A percentile compares a stretch with the other conserved stretches of the same genome.
Evolutionary conservation across 1,140 invertebrate species (phyloP).

Genomic region (Vanessa tameamea): DNA sequence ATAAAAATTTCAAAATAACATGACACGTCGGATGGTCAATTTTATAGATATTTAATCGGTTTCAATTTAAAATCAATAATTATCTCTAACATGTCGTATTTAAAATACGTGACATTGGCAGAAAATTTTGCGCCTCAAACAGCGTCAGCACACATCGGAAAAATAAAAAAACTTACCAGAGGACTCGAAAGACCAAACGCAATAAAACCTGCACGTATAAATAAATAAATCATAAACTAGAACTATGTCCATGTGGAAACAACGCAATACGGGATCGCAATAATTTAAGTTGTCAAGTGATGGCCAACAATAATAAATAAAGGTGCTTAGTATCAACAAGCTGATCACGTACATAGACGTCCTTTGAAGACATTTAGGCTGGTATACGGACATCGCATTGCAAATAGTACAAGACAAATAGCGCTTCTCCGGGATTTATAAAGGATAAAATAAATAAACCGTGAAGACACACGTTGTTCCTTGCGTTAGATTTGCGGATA

Average conservation of each 20-base stretch:
- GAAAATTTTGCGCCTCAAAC: too few relatives aligned
- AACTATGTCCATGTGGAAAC: neutral
- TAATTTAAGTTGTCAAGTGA: slow-evolving; percentile 2
- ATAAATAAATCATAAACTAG: neutral
- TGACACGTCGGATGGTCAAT: too few relatives aligned
- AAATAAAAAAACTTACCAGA: neutral
- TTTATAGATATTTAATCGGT: too few relatives aligned
- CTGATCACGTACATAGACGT: slow-evolving; percentile 29
- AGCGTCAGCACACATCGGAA: too few relatives aligned
- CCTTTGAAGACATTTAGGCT: slow-evolving; percentile 38
- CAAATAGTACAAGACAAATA: slow-evolving; percentile 31
- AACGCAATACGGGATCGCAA: neutral
- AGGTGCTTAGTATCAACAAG: slow-evolving; percentile 9
- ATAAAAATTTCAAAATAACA: too few relatives aligned
- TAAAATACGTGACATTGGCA: too few relatives aligned
- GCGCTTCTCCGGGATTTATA: slow-evolving; percentile 29
- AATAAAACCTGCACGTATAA: neutral
- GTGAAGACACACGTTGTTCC: neutral
- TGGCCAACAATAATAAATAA: neutral
- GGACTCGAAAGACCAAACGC: too few relatives aligned
- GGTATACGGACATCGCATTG: slow-evolving; percentile 24
- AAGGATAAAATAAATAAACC: slow-evolving; percentile 16
- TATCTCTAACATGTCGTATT: too few relatives aligned
- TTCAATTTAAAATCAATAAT: too few relatives aligned
- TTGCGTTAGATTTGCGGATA: slow-evolving; percentile 2